Evolutionary conservation across 1,140 invertebrate species (phyloP).

Genomic region (Stegodyphus dumicola): DNA sequence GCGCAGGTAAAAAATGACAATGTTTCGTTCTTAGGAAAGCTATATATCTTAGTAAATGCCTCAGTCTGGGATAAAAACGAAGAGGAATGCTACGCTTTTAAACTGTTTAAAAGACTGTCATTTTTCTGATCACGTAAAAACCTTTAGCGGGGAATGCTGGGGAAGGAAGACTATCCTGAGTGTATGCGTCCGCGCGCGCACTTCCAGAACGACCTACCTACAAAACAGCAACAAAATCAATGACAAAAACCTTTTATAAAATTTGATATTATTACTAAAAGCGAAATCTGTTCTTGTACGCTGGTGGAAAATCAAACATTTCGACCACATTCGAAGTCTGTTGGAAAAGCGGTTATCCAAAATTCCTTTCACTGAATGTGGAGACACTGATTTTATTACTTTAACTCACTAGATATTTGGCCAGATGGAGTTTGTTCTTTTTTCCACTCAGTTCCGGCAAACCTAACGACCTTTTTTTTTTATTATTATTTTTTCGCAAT

Average conservation of each 20-base stretch:
- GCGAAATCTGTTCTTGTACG: not conserved
- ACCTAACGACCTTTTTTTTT: not conserved
- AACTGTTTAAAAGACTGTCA: not conserved
- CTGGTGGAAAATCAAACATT: not conserved
- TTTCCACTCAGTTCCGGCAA: not conserved
- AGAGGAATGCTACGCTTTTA: not conserved
- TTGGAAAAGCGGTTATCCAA: not conserved
- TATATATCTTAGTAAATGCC: not conserved
- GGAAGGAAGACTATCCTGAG: not conserved
- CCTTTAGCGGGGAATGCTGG: not conserved
- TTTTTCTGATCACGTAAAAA: not conserved
- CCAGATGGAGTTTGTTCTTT: conserved; percentile 6
- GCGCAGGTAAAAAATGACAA: not conserved
- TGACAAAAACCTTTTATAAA: conserved; percentile 15
- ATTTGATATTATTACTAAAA: conserved; percentile 11
- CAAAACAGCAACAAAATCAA: not conserved
- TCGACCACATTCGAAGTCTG: not conserved
- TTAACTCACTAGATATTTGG: not conserved
- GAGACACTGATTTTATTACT: conserved; percentile 11
- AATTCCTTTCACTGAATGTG: not conserved
- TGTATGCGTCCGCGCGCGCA: no score
- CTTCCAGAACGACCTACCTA: not conserved
- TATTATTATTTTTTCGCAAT: not conserved
- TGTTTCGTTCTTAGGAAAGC: not conserved
- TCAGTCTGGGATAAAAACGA: not conserved